Evolutionary conservation across 2,113 vertebrate species (phyloP).

Genomic region (Rhabdomys dilectus): DNA sequence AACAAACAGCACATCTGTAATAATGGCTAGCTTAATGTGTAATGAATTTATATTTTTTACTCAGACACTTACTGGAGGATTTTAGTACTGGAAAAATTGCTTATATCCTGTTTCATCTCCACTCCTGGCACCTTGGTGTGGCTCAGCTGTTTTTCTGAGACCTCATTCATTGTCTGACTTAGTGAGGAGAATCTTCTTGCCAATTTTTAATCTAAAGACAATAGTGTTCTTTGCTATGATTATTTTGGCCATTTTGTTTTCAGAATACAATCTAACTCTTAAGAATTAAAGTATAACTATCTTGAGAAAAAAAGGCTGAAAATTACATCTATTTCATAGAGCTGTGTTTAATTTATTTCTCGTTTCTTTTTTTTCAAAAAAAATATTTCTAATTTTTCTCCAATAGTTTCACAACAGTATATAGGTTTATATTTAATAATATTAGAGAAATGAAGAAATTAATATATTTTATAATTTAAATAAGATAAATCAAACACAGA

Average conservation of each 20-base stretch:
- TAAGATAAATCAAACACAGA: neutral
- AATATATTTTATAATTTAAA: neutral
- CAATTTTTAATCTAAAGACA: neutral
- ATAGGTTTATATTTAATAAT: neutral
- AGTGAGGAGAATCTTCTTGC: neutral
- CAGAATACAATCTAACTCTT: neutral
- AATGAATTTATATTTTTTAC: neutral
- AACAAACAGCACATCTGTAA: neutral
- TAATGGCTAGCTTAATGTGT: neutral
- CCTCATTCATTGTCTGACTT: neutral
- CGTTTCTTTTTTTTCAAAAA: neutral
- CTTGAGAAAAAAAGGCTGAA: neutral
- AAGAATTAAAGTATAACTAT: conserved; percentile 38
- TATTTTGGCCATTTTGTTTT: conserved; percentile 37
- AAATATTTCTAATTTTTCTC: neutral
- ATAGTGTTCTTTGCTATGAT: neutral
- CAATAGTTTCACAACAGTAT: neutral
- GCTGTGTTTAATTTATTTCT: neutral
- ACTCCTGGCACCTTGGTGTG: neutral
- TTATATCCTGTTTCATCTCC: neutral
- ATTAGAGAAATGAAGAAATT: neutral
- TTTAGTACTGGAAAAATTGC: fast-evolving
- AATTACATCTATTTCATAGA: neutral
- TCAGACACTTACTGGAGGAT: neutral
- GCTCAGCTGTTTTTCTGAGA: neutral